Conservation (phyloP, 2,797 vertebrate genomes). For the Periophthalmus magnuspinnatus region DNA sequence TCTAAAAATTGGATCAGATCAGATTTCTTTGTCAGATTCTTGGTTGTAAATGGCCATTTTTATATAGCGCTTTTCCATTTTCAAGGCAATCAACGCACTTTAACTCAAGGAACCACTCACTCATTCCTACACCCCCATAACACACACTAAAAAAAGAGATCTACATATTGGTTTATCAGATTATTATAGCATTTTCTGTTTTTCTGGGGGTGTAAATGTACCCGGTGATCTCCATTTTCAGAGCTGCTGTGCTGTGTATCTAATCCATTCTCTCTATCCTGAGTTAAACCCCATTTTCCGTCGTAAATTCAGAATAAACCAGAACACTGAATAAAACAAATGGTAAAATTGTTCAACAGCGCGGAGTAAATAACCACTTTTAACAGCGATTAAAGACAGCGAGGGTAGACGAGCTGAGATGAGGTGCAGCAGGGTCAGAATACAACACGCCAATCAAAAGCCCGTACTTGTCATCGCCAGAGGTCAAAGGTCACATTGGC, state of each 20-base stretch:
- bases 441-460: slow-evolving; percentile 44
- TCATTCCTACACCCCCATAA: too few relatives aligned
- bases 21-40: too few relatives aligned
- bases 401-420: slow-evolving; percentile 7
- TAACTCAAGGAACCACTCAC: too few relatives aligned
- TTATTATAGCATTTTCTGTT: too few relatives aligned
- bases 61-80: too few relatives aligned
- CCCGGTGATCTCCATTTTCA: not conserved
- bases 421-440: slow-evolving; percentile 25
- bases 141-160: too few relatives aligned
- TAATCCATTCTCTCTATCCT: not conserved
- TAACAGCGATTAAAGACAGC: slow-evolving; percentile 13
- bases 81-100: too few relatives aligned
- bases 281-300: slow-evolving; percentile 1
- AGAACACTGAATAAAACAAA: slow-evolving; percentile 26
- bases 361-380: not conserved
- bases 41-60: too few relatives aligned
- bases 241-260: not conserved
- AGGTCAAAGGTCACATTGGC: slow-evolving; percentile 41
- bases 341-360: slow-evolving; percentile 13
- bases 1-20: too few relatives aligned
- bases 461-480: slow-evolving; percentile 33
- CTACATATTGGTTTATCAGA: too few relatives aligned
- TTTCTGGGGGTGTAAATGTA: not conserved
- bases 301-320: slow-evolving; percentile 10